These are phyloP conservation scores for Scatophagus argus DNA, from an alignment of 2,113 vertebrate genomes.

Conservation along the genomic window DNA sequence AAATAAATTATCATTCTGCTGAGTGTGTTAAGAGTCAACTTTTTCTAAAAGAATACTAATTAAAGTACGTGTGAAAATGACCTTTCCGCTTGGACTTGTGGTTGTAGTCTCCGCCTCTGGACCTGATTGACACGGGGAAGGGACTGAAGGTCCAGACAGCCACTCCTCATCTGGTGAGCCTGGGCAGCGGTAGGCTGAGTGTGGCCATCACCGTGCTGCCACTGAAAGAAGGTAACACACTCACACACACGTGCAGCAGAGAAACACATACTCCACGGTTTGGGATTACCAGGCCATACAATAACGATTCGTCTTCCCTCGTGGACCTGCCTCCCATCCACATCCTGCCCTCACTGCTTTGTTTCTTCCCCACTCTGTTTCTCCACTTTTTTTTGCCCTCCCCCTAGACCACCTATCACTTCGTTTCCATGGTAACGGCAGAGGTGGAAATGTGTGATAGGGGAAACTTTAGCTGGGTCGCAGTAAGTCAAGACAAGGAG, in stretches of 20 bases:
- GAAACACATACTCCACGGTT: background rate
- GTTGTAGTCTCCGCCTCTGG: slow-evolving; percentile 78
- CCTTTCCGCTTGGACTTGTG: slow-evolving; percentile 26
- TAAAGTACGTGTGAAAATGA: background rate
- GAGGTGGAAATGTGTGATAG: background rate
- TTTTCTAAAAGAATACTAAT: background rate
- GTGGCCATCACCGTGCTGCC: slow-evolving; percentile 87
- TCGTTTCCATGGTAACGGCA: slow-evolving; percentile 13
- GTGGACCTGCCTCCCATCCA: too few relatives aligned
- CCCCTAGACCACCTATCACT: background rate
- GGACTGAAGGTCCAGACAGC: slow-evolving; percentile 85
- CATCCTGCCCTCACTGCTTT: background rate
- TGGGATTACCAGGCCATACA: slow-evolving; percentile 9
- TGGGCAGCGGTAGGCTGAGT: slow-evolving; percentile 86
- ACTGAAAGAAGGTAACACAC: slow-evolving; percentile 84
- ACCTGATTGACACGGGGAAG: slow-evolving; percentile 86
- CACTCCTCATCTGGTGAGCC: slow-evolving; percentile 85
- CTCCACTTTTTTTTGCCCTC: background rate
- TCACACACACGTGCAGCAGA: background rate
- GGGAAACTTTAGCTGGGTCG: slow-evolving; percentile 39
- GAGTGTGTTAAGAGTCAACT: background rate
- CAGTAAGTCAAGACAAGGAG: slow-evolving; percentile 42
- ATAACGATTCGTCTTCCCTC: background rate
- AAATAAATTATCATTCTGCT: background rate
- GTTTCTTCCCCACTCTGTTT: background rate